Base-by-base conservation (phyloP, 1,140 invertebrate genomes). In the Ostrea edulis region DNA sequence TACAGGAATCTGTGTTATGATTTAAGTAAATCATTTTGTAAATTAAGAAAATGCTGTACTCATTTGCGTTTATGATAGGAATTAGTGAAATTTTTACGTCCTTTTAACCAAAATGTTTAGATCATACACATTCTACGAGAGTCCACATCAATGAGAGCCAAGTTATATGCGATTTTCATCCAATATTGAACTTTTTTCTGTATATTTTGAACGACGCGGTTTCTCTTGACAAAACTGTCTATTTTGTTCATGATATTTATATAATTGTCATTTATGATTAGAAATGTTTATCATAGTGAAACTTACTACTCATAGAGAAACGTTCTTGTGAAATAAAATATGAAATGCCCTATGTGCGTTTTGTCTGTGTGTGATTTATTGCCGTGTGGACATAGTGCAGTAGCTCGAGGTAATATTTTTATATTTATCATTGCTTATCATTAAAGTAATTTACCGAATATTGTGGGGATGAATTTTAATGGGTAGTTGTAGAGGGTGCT, bases 121-220 rank as follows among this genome's bases (percentile, higher is more conserved):
- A 62, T 62, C 55, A 62, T 62, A 14, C 20, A 62, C n/a, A 7
- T 62, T 20, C 17, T 3, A 20, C 17, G 17, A 62, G 12, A 17
- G 55, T 5, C 2, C 14, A 44, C 55, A 62, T 17, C 55, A 62
- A 62, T 62, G 55, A 62, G n/a, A 62, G 1, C 55, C 17, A 20
- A 44, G 35, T 44, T 44, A 44, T 44, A 44, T 44, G 35, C 17
- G 14, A 20, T 62, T 62, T 62, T 62, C 17, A 62, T 62, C 55
- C n/a, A 20, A 0, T 20, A 5, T 62, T 17, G 14, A 62, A 3
- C 2, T 55, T 68, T 68, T 20, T 25, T 68, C 25, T 7, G 25
- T 68, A 12, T 62, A 62, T 12, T 17, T 62, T 62, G n/a, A 20
- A 62, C 29, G 68, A 77, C 68, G 68, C 68, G 68, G 68, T 77